Base-by-base conservation (phyloP, 2,888 invertebrate genomes). In the Pristionchus maxplancki region DNA sequence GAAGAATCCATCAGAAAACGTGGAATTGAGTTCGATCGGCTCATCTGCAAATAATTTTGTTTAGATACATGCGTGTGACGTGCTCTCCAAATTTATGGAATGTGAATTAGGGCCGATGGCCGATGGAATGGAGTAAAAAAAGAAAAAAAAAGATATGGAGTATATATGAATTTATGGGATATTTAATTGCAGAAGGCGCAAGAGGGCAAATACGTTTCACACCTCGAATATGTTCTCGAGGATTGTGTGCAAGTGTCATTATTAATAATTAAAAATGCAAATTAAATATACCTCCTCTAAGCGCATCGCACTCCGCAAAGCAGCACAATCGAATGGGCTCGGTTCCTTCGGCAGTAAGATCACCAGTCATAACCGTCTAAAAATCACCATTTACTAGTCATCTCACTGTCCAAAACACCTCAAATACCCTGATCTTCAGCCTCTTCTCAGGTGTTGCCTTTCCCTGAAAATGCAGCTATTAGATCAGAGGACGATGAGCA, bases 221-320 rank as follows among this genome's bases (percentile, higher is more conserved):
- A n/a, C n/a, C n/a, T n/a, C n/a, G n/a, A n/a, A n/a, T n/a, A n/a
- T n/a, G n/a, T n/a, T n/a, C n/a, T n/a, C n/a, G n/a, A n/a, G n/a
- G n/a, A n/a, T n/a, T n/a, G n/a, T n/a, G n/a, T n/a, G n/a, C n/a
- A n/a, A n/a, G n/a, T n/a, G n/a, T n/a, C n/a, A n/a, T n/a, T n/a
- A n/a, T n/a, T n/a, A n/a, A n/a, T n/a, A n/a, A n/a, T n/a, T n/a
- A n/a, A n/a, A n/a, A n/a, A n/a, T n/a, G n/a, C n/a, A n/a, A n/a
- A n/a, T n/a, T n/a, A n/a, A n/a, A n/a, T 28, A 34, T n/a, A 67
- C 67, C 67, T 67, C 67, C 67, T 67, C 67, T 67, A 1, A 67
- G 34, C 2, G 67, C 67, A 67, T 67, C 67, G 17, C 15, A 17
- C 17, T 67, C 67, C 9, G 67, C 67, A 17, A 67, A 67, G 17